A percentile compares a stretch with the other conserved stretches of the same genome.
These are phyloP conservation scores for Fregetta grallaria DNA, from an alignment of 2,113 vertebrate species.

Conservation along the genomic window DNA sequence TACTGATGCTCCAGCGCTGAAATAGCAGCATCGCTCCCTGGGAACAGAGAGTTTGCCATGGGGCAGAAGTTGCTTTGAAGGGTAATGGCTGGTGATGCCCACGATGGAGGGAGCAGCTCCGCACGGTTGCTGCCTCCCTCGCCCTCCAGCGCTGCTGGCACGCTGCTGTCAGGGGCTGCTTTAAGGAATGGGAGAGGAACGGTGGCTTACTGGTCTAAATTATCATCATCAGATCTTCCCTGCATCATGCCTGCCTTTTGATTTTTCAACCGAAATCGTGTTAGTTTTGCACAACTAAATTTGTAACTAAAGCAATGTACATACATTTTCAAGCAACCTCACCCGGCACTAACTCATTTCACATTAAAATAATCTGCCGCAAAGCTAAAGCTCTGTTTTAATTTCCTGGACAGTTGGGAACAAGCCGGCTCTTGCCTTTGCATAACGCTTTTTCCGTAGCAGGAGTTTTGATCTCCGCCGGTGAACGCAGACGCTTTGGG, in stretches of 20 bases:
- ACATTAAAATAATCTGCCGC: background rate
- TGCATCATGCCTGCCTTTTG: background rate
- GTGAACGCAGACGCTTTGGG: background rate
- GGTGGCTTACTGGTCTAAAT: background rate
- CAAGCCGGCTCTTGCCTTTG: background rate
- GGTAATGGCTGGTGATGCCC: background rate
- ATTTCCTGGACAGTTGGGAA: conserved; percentile 9
- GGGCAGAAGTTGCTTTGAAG: background rate
- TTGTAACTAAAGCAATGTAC: background rate
- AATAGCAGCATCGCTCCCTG: background rate
- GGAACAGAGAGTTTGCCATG: background rate
- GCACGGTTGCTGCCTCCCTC: background rate
- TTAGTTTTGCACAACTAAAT: background rate
- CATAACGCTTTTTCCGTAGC: background rate
- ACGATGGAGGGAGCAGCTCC: accelerated
- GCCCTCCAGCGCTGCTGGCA: background rate
- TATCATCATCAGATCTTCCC: background rate
- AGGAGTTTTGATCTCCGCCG: background rate
- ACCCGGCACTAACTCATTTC: background rate
- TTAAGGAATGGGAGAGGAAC: background rate
- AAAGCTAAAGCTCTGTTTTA: background rate
- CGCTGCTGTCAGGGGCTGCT: background rate
- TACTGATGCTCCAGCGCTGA: no score
- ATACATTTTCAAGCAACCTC: background rate
- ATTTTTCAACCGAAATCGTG: background rate